These are phyloP conservation scores for Epinotia brunnichana DNA, from an alignment of 2,888 invertebrate genomes.

Conservation along the genomic window DNA sequence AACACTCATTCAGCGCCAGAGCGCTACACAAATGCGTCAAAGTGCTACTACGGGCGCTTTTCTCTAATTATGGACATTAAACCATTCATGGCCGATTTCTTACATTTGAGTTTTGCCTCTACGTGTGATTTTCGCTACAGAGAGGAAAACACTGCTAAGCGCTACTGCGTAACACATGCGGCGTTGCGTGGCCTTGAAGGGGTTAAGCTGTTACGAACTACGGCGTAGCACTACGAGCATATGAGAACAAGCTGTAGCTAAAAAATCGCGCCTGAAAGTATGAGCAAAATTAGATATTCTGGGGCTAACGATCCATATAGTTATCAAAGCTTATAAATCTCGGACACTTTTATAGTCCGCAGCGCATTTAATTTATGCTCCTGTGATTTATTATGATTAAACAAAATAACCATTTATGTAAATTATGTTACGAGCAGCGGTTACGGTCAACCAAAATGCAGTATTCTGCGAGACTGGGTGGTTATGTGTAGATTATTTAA, in stretches of 20 bases:
- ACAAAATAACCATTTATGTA: slow-evolving; percentile 41
- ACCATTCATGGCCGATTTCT: no score
- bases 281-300: slow-evolving; percentile 24
- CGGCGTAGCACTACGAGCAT: no score
- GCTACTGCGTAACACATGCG: no score
- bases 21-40: no score
- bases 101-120: no score
- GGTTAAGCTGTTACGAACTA: no score
- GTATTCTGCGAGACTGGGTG: slow-evolving; percentile 29
- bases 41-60: no score
- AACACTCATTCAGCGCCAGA: no score
- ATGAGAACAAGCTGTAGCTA: neutral
- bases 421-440: slow-evolving; percentile 39
- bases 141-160: no score
- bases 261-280: slow-evolving; percentile 5
- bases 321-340: slow-evolving; percentile 42
- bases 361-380: slow-evolving; percentile 36
- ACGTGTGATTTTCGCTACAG: no score
- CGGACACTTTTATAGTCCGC: slow-evolving; percentile 43
- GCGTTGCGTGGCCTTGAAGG: no score
- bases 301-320: slow-evolving; percentile 44
- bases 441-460: slow-evolving; percentile 35
- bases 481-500: slow-evolving; percentile 2
- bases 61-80: no score
- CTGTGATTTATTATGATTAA: slow-evolving; percentile 43